Evolutionary conservation across 1,140 invertebrate species (phyloP).

Genomic region (Bradysia coprophila): DNA sequence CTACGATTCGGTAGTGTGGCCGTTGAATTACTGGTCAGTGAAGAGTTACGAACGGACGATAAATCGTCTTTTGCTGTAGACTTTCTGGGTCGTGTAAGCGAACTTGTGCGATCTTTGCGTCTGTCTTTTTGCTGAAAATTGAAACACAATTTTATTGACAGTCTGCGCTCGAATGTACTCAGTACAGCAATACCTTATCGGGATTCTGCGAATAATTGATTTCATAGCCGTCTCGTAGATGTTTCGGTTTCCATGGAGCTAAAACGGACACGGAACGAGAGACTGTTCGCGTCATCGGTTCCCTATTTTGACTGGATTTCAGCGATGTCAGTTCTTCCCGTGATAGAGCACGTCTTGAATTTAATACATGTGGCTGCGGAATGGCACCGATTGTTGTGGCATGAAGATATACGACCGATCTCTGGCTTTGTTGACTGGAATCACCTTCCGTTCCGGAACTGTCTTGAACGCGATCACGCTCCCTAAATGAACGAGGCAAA

Average conservation of each 20-base stretch:
- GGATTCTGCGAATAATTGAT: conserved; percentile 59
- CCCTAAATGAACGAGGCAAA: conserved; percentile 7
- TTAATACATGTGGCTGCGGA: conserved; percentile 20
- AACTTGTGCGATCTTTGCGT: conserved; percentile 14
- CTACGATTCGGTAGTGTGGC: conserved; percentile 12
- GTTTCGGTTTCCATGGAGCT: conserved; percentile 62
- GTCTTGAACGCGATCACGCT: conserved; percentile 27
- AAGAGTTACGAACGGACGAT: conserved; percentile 10
- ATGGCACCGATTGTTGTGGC: conserved; percentile 41
- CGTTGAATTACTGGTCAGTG: conserved; percentile 12
- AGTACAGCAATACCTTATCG: conserved; percentile 23
- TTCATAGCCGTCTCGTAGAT: conserved; percentile 50
- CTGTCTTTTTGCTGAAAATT: conserved; percentile 13
- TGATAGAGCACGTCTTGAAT: conserved; percentile 23
- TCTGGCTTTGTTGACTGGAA: conserved; percentile 56
- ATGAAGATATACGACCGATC: conserved; percentile 61
- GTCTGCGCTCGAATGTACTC: background rate
- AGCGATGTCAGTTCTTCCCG: conserved; percentile 47
- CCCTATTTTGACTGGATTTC: conserved; percentile 28
- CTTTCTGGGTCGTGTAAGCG: conserved; percentile 13
- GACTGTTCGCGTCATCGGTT: conserved; percentile 48
- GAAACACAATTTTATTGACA: conserved; percentile 17
- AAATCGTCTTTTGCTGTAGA: conserved; percentile 15
- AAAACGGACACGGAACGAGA: conserved; percentile 65
- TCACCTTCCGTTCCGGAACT: conserved; percentile 58